These are phyloP conservation scores for Phrynocephalus vlangalii DNA, from an alignment of 2,797 vertebrate genomes.

Conservation along the genomic window DNA sequence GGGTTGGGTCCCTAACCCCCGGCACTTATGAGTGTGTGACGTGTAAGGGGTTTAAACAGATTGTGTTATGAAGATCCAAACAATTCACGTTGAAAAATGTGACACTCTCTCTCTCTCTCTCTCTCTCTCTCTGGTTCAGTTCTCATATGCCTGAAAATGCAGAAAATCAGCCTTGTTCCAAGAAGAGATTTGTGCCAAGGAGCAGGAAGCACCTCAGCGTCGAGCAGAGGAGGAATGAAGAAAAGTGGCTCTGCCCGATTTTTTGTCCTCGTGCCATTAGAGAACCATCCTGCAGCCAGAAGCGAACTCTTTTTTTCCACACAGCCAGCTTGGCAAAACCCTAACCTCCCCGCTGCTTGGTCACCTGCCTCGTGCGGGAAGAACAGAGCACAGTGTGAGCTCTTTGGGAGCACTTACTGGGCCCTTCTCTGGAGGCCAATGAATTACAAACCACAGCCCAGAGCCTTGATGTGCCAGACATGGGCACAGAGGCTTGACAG, in stretches of 20 bases:
- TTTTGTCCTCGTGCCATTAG: not conserved
- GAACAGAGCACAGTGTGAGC: not conserved
- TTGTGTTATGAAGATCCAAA: no score
- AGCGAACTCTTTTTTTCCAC: not conserved
- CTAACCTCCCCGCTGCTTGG: slow-evolving; percentile 15
- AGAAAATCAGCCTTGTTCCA: not conserved
- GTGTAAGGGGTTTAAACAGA: no score
- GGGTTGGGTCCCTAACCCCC: no score
- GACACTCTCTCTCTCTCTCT: not conserved
- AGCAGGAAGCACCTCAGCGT: rapidly evolving
- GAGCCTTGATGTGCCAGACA: slow-evolving; percentile 52
- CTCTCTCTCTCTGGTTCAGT: not conserved
- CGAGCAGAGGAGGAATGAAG: not conserved
- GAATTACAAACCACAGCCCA: slow-evolving; percentile 60
- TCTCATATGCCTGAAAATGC: rapidly evolving
- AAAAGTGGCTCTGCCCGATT: not conserved
- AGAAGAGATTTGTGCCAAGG: not conserved
- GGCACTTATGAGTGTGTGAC: no score
- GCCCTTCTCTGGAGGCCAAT: not conserved
- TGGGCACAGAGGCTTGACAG: slow-evolving; percentile 60
- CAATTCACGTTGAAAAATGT: no score
- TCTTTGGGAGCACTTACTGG: rapidly evolving
- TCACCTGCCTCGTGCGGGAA: not conserved
- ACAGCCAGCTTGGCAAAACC: not conserved
- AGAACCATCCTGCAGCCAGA: not conserved